phyloP scores from a whole-genome alignment of 2,888 invertebrate species.

The Leptogaster cylindrica region DNA sequence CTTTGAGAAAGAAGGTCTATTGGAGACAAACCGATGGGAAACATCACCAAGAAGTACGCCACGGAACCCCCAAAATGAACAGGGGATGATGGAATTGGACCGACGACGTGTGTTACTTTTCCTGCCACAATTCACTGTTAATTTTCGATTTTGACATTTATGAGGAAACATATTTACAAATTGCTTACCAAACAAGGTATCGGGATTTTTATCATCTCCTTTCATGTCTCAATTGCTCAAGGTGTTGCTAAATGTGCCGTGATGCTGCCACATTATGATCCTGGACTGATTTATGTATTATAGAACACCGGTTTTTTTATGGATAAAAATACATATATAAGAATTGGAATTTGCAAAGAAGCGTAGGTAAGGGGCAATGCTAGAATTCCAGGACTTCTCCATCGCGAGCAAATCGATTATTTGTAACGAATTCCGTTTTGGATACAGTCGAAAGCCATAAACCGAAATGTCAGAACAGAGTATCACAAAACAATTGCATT shows the following conservation, averaged over 20 bases:
- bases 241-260: conserved; percentile 11
- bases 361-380: neutral
- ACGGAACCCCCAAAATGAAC: neutral
- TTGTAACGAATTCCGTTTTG: neutral
- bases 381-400: no score
- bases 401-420: no score
- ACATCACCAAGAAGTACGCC: neutral
- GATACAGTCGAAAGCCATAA: conserved; percentile 26
- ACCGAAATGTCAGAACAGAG: conserved; percentile 16
- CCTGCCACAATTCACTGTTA: conserved; percentile 35
- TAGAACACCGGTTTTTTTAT: neutral
- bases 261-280: conserved; percentile 4
- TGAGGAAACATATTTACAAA: conserved; percentile 38
- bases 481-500: conserved; percentile 46
- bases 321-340: neutral
- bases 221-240: conserved; percentile 31
- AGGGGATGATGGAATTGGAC: neutral
- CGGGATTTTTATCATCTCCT: conserved; percentile 3
- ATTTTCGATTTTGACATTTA: conserved; percentile 42
- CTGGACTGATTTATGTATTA: conserved; percentile 10
- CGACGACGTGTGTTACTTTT: conserved; percentile 32
- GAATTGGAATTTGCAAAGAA: neutral
- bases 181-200: conserved; percentile 27
- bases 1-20: neutral
- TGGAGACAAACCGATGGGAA: neutral